A percentile compares a stretch with the other conserved stretches of the same genome.
phyloP scores from a whole-genome alignment of 2,888 invertebrate genomes.

The Drosophila melanocephala region DNA sequence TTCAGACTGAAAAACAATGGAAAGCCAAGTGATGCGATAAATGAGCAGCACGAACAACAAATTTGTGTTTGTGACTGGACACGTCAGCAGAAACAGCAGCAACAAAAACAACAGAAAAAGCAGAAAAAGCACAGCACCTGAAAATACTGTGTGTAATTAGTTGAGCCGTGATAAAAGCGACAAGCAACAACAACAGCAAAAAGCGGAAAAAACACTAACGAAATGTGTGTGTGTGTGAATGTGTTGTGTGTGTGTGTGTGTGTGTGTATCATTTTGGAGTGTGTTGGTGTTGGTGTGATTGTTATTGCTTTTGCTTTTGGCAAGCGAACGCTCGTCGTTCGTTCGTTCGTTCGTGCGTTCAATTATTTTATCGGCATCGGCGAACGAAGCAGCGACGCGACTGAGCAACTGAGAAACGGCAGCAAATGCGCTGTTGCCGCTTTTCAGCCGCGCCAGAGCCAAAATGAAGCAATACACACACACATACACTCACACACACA shows the following conservation, averaged over 20 bases:
- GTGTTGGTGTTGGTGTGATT: conserved; percentile 16
- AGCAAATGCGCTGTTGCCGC: conserved; percentile 58
- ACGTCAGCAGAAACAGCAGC: conserved; percentile 25
- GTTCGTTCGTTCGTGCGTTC: conserved; percentile 40
- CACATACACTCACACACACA: conserved; percentile 22
- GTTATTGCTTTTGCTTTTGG: conserved; percentile 43
- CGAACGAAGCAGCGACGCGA: conserved; percentile 44
- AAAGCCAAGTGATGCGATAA: conserved; percentile 54
- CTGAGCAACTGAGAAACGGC: conserved; percentile 34
- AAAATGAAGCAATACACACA: conserved; percentile 52
- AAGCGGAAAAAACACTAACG: conserved; percentile 20
- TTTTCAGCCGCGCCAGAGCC: conserved; percentile 54
- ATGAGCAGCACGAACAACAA: conserved; percentile 40
- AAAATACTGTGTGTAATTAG: conserved; percentile 61
- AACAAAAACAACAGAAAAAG: conserved; percentile 18
- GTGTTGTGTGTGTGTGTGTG: conserved; percentile 13
- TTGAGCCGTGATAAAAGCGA: conserved; percentile 55
- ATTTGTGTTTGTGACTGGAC: conserved; percentile 24
- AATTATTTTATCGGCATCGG: conserved; percentile 67
- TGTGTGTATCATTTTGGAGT: conserved; percentile 1
- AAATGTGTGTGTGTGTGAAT: conserved; percentile 29
- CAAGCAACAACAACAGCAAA: conserved; percentile 14
- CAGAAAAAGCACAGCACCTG: conserved; percentile 23
- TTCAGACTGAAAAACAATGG: conserved; percentile 67
- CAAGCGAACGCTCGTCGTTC: conserved; percentile 30